A percentile compares a stretch with the other conserved stretches of the same genome.
phyloP scores from a whole-genome alignment of 2,888 invertebrate genomes.

The Athrips mouffetella region DNA sequence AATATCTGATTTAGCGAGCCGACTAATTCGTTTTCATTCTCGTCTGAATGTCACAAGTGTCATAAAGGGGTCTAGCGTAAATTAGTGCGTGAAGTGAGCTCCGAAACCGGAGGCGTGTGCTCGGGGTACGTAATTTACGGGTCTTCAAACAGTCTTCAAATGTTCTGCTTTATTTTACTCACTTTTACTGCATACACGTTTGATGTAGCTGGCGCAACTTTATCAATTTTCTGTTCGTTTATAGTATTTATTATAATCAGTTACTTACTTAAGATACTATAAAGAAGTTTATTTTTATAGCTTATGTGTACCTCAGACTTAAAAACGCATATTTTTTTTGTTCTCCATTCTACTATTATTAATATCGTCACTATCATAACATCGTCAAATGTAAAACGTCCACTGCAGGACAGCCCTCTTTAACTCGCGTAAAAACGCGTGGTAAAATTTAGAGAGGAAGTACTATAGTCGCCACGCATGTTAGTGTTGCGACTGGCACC shows the following conservation, averaged over 20 bases:
- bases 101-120: slow-evolving; percentile 28
- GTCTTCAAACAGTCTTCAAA: slow-evolving; percentile 1
- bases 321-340: too few relatives aligned
- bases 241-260: not conserved
- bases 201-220: slow-evolving; percentile 39
- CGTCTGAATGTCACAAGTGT: slow-evolving; percentile 32
- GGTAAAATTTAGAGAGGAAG: too few relatives aligned
- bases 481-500: too few relatives aligned
- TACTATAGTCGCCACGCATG: too few relatives aligned
- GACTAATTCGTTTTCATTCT: slow-evolving; percentile 35
- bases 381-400: not conserved
- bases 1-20: not conserved
- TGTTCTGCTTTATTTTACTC: slow-evolving; percentile 42
- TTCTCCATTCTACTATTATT: too few relatives aligned
- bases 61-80: slow-evolving; percentile 35
- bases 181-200: slow-evolving; percentile 39
- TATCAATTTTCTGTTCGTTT: slow-evolving; percentile 35
- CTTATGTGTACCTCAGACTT: too few relatives aligned
- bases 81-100: slow-evolving; percentile 35
- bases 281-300: not conserved
- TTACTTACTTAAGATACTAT: not conserved
- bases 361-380: not conserved
- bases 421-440: too few relatives aligned
- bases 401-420: too few relatives aligned
- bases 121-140: slow-evolving; percentile 28